These are phyloP conservation scores for Eudorcas thomsonii DNA, from an alignment of 2,113 vertebrate genomes.

Conservation along the genomic window DNA sequence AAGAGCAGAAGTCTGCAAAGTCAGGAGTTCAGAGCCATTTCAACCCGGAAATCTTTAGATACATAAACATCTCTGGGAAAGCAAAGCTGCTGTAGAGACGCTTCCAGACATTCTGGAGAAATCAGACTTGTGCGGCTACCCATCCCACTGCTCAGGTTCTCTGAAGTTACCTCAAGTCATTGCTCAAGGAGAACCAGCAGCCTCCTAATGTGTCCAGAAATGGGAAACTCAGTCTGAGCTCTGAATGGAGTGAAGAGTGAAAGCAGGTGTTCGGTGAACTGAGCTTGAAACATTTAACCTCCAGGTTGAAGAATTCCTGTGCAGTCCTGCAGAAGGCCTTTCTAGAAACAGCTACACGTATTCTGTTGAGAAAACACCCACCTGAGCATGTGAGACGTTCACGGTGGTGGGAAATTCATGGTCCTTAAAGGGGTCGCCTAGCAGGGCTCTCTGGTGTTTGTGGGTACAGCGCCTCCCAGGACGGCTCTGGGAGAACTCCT, in stretches of 20 bases:
- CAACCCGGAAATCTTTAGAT: background rate
- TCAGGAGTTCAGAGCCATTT: background rate
- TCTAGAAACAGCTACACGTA: background rate
- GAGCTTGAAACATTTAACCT: background rate
- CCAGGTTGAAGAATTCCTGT: background rate
- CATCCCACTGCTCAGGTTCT: slow-evolving; percentile 35
- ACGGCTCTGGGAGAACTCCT: background rate
- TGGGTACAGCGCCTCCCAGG: background rate
- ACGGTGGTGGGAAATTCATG: background rate
- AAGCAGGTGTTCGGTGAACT: background rate
- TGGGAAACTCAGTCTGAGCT: background rate
- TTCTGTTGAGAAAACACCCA: background rate
- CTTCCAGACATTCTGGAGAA: background rate
- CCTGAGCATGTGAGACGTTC: background rate
- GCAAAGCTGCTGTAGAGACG: slow-evolving; percentile 7
- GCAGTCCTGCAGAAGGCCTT: background rate
- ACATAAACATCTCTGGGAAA: slow-evolving; percentile 26
- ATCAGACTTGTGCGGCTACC: slow-evolving; percentile 3
- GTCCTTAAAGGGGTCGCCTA: background rate
- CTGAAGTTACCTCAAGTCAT: slow-evolving; percentile 32
- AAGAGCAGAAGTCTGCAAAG: background rate
- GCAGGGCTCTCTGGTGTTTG: background rate
- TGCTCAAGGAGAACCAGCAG: background rate
- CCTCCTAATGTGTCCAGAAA: background rate
- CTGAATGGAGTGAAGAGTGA: background rate